phyloP scores from a whole-genome alignment of 2,888 invertebrate species.

The Apoderus coryli region DNA sequence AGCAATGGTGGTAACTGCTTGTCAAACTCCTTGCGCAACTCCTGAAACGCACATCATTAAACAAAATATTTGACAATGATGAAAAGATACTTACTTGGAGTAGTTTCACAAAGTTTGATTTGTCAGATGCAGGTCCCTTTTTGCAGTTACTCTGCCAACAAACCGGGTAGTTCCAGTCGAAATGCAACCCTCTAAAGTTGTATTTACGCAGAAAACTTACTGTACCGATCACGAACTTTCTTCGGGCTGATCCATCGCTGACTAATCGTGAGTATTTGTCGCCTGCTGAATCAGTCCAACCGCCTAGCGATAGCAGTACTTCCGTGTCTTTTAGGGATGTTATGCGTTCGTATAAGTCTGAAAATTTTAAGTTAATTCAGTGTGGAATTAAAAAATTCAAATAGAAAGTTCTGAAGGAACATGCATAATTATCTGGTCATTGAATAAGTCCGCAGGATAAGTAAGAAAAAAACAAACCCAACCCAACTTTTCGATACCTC shows the following conservation, averaged over 20 bases:
- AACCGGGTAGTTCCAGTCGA: constrained; percentile 92
- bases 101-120: constrained; percentile 61
- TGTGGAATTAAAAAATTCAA: constrained; percentile 9
- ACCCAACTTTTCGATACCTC: too few relatives aligned
- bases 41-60: constrained; percentile 33
- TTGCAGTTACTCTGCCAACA: constrained; percentile 87
- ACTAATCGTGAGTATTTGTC: constrained; percentile 76
- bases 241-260: constrained; percentile 46
- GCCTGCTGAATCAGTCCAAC: constrained; percentile 87
- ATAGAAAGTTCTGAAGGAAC: too few relatives aligned
- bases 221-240: constrained; percentile 54
- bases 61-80: background rate
- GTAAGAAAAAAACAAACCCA: too few relatives aligned
- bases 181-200: constrained; percentile 73
- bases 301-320: constrained; percentile 75
- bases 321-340: constrained; percentile 50
- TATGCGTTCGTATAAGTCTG: constrained; percentile 67
- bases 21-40: constrained; percentile 47
- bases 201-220: constrained; percentile 57
- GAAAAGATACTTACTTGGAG: constrained; percentile 40
- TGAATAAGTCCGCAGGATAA: too few relatives aligned
- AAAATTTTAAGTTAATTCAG: too few relatives aligned
- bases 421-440: too few relatives aligned
- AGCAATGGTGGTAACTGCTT: constrained; percentile 50
- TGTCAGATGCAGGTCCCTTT: constrained; percentile 65